Evolutionary conservation across 1,140 invertebrate genomes (phyloP).

Genomic region (Euwallacea fornicatus): DNA sequence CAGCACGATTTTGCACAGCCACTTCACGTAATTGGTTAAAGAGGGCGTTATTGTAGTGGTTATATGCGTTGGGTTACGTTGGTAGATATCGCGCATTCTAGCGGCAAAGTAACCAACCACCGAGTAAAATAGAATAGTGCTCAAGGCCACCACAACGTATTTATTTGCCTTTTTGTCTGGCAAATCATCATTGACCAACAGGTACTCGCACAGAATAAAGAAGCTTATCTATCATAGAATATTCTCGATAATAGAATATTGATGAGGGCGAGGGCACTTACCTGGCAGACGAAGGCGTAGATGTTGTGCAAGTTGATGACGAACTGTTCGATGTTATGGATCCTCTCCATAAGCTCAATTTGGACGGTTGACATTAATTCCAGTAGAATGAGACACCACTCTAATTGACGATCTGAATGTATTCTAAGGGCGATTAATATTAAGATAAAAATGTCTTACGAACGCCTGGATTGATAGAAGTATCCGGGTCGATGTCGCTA

Average conservation of each 20-base stretch:
- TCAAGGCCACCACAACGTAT: constrained; percentile 65
- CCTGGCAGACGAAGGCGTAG: constrained; percentile 47
- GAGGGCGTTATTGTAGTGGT: constrained; percentile 65
- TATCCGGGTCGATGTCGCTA: constrained; percentile 15
- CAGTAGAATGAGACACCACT: constrained; percentile 32
- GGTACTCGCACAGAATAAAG: constrained; percentile 46
- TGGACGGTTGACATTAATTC: constrained; percentile 26
- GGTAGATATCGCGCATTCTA: constrained; percentile 64
- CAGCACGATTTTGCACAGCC: constrained; percentile 72
- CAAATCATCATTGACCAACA: constrained; percentile 34
- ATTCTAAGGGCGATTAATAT: background rate
- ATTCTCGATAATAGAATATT: too few species aligned
- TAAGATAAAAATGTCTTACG: constrained; percentile 3
- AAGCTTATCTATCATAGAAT: constrained; percentile 46
- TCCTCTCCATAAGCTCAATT: constrained; percentile 38
- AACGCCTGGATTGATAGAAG: constrained; percentile 20
- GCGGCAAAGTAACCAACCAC: constrained; percentile 73
- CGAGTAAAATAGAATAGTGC: constrained; percentile 78
- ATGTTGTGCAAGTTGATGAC: constrained; percentile 46
- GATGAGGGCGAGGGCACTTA: constrained; percentile 16
- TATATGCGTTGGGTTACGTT: constrained; percentile 57
- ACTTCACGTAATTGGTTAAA: constrained; percentile 69
- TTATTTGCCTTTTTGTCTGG: constrained; percentile 47
- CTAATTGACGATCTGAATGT: constrained; percentile 23
- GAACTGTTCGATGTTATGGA: constrained; percentile 45